phyloP scores from a whole-genome alignment of 2,797 vertebrate genomes.

The Spondyliosoma cantharus region DNA sequence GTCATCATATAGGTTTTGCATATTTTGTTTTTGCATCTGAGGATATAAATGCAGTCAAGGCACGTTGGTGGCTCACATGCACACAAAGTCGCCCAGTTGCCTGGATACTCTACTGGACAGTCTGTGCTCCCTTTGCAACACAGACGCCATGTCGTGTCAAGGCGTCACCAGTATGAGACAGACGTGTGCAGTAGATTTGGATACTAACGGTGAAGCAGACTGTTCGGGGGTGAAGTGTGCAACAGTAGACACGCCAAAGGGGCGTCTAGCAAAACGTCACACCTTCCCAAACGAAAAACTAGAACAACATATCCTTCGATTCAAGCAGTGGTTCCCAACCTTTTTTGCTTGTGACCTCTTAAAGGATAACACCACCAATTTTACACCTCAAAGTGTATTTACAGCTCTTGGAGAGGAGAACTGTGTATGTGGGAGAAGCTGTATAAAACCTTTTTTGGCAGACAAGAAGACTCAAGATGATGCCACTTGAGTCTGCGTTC shows the following conservation, averaged over 20 bases:
- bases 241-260: slow-evolving; percentile 13
- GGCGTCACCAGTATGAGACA: neutral
- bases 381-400: neutral
- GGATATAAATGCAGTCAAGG: slow-evolving; percentile 73
- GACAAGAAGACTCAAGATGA: neutral
- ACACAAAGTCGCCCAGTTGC: slow-evolving; percentile 23
- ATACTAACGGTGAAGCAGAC: neutral
- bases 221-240: slow-evolving; percentile 7
- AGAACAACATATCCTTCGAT: neutral
- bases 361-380: neutral
- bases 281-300: neutral
- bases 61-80: slow-evolving; percentile 70
- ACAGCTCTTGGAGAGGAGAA: neutral
- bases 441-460: neutral
- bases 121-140: slow-evolving; percentile 36
- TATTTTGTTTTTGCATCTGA: slow-evolving; percentile 68
- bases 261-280: neutral
- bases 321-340: slow-evolving; percentile 8
- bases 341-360: neutral
- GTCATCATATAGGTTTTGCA: slow-evolving; percentile 65
- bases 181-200: neutral
- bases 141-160: slow-evolving; percentile 21
- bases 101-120: slow-evolving; percentile 31
- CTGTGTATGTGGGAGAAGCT: neutral
- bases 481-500: neutral